Evolutionary conservation across 2,113 vertebrate species (phyloP).

Genomic region (Spea bombifrons): DNA sequence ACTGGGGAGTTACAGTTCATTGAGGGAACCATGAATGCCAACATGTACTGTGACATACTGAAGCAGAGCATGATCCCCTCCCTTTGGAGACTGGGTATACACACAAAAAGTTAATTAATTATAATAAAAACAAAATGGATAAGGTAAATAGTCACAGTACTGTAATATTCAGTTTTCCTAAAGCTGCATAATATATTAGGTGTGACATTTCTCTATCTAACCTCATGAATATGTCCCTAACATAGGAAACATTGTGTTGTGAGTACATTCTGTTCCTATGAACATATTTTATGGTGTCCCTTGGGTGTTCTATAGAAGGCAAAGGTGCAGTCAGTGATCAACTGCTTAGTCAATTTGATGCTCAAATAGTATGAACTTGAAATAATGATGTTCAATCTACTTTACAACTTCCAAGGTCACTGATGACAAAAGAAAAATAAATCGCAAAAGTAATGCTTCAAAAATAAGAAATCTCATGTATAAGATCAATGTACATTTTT

Average conservation of each 20-base stretch:
- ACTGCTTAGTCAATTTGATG: too few relatives aligned
- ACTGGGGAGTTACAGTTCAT: too few relatives aligned
- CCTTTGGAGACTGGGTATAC: too few relatives aligned
- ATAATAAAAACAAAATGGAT: too few relatives aligned
- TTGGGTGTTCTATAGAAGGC: slow-evolving; percentile 3
- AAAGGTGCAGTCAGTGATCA: neutral
- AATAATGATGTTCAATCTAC: too few relatives aligned
- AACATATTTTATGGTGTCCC: slow-evolving; percentile 2
- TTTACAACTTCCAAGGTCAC: slow-evolving; percentile 9
- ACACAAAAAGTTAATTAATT: too few relatives aligned
- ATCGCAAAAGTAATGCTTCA: neutral
- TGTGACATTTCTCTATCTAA: neutral
- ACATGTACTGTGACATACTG: too few relatives aligned
- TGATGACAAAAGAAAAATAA: neutral
- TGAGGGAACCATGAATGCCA: too few relatives aligned
- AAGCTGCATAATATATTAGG: neutral
- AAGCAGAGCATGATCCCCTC: too few relatives aligned
- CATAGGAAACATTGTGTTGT: neutral
- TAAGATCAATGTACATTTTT: neutral
- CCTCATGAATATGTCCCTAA: neutral
- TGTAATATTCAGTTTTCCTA: too few relatives aligned
- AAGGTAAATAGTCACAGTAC: too few relatives aligned
- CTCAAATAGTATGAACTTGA: too few relatives aligned
- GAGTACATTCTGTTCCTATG: neutral
- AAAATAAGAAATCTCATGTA: neutral